Base-by-base conservation (phyloP, 2,888 invertebrate genomes). In the Cephus nigrinus region DNA sequence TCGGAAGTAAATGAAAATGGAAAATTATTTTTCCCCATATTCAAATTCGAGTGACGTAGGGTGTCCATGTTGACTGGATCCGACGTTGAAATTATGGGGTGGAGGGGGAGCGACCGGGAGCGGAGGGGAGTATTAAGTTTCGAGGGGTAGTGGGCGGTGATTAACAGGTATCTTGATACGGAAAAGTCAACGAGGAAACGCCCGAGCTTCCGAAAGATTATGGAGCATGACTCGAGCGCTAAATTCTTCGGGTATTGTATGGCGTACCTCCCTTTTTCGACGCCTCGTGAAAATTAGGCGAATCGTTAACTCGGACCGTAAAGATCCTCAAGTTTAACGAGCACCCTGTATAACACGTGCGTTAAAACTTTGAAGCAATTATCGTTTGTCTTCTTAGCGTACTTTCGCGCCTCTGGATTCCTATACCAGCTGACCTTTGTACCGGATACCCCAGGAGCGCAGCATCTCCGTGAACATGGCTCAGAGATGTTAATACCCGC, bases 291-390 rank as follows among this genome's bases (percentile, higher is more conserved):
- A 71, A 71, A 71, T 71, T 71, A 71, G 32, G 71, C 71, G 32
- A 71, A 33, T 71, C 71, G 71, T 71, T 71, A 71, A 71, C 71
- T 71, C 71, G 71, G 71, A 12, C 32, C 31, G 71, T 33, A 71
- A 71, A 71, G 71, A 71, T 71, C 11, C 71, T 33, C 32, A 9
- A 31, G 71, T 71, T 71, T 71, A 71, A 71, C 71, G 71, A 55
- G 71, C 31, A 75, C 68, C 32, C n/a, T 68, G 15, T 75, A 75
- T 35, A 55, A 55, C 79, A 74, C 69, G 75, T 77, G 73, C 75
- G 76, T 82, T 83, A 78, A 80, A 85, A 85, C 83, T 84, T 82
- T 82, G 80, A 83, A 83, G 84, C 84, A 83, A 85, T 85, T 84
- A 85, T 83, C 84, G 83, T 85, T 85, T 84, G 82, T 85, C 85